Conservation (phyloP, 1,140 invertebrate species). For the Megathymus violae region DNA sequence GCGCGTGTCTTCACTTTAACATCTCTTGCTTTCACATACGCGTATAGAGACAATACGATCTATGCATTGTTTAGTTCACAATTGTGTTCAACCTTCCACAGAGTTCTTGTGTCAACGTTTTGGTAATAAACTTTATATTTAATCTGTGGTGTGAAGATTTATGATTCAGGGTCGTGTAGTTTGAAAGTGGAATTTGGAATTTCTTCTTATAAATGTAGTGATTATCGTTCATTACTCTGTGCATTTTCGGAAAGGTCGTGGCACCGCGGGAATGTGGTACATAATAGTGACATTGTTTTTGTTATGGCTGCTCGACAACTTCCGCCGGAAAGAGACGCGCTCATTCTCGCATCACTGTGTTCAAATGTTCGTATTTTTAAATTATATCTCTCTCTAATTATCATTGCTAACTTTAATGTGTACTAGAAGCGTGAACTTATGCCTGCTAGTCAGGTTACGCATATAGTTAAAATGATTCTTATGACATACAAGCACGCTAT, state of each 20-base stretch:
- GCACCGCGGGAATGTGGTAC: constrained; percentile 59
- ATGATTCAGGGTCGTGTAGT: neutral
- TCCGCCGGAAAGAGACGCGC: constrained; percentile 62
- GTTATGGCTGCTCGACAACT: constrained; percentile 66
- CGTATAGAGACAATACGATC: constrained; percentile 58
- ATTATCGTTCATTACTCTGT: constrained; percentile 52
- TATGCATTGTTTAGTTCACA: constrained; percentile 52
- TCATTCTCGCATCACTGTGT: constrained; percentile 59
- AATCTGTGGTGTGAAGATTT: constrained; percentile 16
- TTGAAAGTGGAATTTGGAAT: constrained; percentile 24
- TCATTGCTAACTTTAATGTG: neutral
- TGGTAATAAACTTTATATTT: constrained; percentile 10
- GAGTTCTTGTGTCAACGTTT: constrained; percentile 31
- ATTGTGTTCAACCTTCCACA: constrained; percentile 27
- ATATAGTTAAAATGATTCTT: too few species aligned
- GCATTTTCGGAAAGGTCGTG: constrained; percentile 50
- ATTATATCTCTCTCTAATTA: constrained; percentile 14
- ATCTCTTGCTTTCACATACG: constrained; percentile 67
- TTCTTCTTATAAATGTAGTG: constrained; percentile 35
- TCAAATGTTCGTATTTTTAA: constrained; percentile 63
- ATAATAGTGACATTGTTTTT: constrained; percentile 65
- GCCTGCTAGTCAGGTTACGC: neutral
- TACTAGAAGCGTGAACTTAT: neutral
- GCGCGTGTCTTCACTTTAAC: constrained; percentile 55
- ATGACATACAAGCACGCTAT: too few species aligned